Percentiles rank a stretch among this genome's conserved stretches.
Evolutionary conservation across 2,113 vertebrate species (phyloP).

Genomic region (Thalassoma bifasciatum): DNA sequence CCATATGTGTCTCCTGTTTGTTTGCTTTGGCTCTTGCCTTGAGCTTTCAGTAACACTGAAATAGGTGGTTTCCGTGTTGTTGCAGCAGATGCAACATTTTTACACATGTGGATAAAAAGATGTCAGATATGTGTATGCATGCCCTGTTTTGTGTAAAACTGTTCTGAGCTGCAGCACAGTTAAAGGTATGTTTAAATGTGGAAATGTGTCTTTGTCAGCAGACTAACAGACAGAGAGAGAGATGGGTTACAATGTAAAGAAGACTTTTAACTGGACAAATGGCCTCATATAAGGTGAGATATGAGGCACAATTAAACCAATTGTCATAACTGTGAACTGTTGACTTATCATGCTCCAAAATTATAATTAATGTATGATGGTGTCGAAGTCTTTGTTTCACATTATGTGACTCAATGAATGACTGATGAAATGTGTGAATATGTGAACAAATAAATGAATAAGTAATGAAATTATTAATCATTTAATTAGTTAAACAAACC

Average conservation of each 20-base stretch:
- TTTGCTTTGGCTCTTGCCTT: no score
- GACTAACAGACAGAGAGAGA: constrained; percentile 7
- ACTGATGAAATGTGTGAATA: constrained; percentile 64
- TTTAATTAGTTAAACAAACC: constrained; percentile 70
- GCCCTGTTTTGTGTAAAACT: constrained; percentile 6
- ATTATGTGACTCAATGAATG: constrained; percentile 70
- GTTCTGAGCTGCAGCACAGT: constrained; percentile 5
- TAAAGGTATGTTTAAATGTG: constrained; percentile 10
- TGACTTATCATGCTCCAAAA: constrained; percentile 25
- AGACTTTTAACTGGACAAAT: neutral
- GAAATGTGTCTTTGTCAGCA: constrained; percentile 18
- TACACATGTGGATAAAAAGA: constrained; percentile 28
- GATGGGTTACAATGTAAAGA: neutral
- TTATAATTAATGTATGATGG: constrained; percentile 49
- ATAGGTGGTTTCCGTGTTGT: neutral
- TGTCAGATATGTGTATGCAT: neutral
- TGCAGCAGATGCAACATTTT: neutral
- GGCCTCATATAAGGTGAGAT: neutral
- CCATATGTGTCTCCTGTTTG: no score
- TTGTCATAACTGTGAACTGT: constrained; percentile 11
- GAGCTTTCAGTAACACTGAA: neutral
- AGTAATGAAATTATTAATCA: constrained; percentile 70
- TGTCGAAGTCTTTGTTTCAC: constrained; percentile 54
- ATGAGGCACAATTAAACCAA: constrained; percentile 14
- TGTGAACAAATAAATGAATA: constrained; percentile 72